Percentiles rank a stretch among this genome's conserved stretches.
phyloP scores from a whole-genome alignment of 2,888 invertebrate species.

The Antheraea yamamai region DNA sequence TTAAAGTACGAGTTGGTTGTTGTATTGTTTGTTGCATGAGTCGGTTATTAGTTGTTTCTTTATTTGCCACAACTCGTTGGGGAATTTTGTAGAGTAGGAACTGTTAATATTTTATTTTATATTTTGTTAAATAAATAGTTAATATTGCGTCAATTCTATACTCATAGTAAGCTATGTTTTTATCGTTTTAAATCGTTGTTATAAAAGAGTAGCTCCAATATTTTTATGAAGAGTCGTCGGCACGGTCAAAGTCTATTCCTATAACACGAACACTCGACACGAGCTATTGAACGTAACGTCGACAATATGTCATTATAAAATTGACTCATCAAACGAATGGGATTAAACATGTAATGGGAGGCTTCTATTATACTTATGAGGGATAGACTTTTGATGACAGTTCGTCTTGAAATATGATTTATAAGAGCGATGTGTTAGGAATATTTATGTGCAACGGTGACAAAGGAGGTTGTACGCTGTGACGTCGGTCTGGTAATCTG shows the following conservation, averaged over 20 bases:
- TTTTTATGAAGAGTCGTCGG: slow-evolving; percentile 46
- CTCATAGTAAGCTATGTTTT: background rate
- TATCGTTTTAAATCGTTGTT: background rate
- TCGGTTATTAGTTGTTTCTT: too few species aligned
- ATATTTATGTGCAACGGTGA: slow-evolving; percentile 35
- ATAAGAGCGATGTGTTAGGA: slow-evolving; percentile 51
- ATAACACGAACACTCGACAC: slow-evolving; percentile 68
- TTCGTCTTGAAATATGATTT: slow-evolving; percentile 74
- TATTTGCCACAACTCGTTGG: too few species aligned
- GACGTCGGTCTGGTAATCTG: slow-evolving; percentile 51
- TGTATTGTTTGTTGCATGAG: too few species aligned
- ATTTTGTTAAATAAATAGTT: background rate
- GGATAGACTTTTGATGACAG: slow-evolving; percentile 72
- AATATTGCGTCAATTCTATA: background rate
- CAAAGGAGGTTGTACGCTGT: slow-evolving; percentile 54
- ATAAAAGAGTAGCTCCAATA: slow-evolving; percentile 10
- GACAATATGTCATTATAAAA: slow-evolving; percentile 73
- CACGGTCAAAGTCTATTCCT: slow-evolving; percentile 51
- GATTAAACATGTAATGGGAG: slow-evolving; percentile 69
- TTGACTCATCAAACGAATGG: slow-evolving; percentile 71
- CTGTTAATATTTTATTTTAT: background rate
- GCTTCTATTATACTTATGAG: slow-evolving; percentile 59
- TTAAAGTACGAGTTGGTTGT: background rate
- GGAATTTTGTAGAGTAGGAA: too few species aligned
- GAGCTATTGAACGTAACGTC: slow-evolving; percentile 68